Percentiles rank a stretch among this genome's conserved stretches.
Conservation (phyloP, 53 echinoderm and acorn worm genomes). For the Apostichopus leukothele region DNA sequence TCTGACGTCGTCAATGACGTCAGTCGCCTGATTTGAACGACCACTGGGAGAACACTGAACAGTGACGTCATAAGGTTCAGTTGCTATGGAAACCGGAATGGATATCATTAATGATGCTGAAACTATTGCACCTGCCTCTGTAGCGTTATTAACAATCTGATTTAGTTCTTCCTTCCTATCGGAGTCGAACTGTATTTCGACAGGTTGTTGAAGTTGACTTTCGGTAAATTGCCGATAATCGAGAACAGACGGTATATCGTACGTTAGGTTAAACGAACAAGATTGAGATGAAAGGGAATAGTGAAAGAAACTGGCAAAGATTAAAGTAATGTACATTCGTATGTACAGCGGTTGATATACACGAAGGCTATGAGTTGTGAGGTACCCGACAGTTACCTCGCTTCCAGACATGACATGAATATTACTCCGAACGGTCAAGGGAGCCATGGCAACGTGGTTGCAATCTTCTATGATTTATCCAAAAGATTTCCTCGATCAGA, state of each 20-base stretch:
- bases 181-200: not conserved
- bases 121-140: constrained; percentile 7
- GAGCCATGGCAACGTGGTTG: not conserved
- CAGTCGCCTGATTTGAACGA: not conserved
- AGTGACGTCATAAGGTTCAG: not conserved
- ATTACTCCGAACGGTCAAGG: not conserved
- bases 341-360: not conserved
- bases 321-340: not conserved
- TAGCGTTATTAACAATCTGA: not conserved
- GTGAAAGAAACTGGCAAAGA: not conserved
- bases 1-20: not conserved
- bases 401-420: not conserved
- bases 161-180: not conserved
- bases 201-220: not conserved
- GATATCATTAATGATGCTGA: constrained; percentile 1
- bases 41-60: not conserved
- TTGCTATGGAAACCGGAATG: not conserved
- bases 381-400: not conserved
- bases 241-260: constrained; percentile 5
- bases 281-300: not conserved
- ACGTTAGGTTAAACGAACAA: constrained; percentile 11
- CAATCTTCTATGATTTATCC: too few species aligned
- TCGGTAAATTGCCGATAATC: not conserved
- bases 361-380: not conserved
- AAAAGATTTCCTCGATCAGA: too few species aligned